Percentiles rank a stretch among this genome's conserved stretches.
These are phyloP conservation scores for Timema cristinae DNA, from an alignment of 2,888 invertebrate species.

Conservation along the genomic window DNA sequence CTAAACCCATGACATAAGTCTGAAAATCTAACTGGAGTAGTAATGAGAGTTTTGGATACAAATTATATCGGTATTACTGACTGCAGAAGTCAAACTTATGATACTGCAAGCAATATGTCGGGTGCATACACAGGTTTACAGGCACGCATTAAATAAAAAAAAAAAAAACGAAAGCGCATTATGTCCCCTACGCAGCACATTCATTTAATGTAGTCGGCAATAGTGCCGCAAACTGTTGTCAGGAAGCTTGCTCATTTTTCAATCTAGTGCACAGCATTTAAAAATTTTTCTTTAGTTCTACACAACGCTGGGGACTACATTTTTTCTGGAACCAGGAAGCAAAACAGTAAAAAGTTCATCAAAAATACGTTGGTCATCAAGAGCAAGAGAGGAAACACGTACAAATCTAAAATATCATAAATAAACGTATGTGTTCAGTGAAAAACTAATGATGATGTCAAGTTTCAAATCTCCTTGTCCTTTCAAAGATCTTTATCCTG, in stretches of 20 bases:
- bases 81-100: conserved; percentile 3
- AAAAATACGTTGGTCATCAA: not conserved
- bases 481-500: no score
- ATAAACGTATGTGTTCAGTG: no score
- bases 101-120: conserved; percentile 2
- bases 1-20: not conserved
- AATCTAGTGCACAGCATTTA: not conserved
- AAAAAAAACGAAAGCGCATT: conserved; percentile 8
- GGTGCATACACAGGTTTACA: not conserved
- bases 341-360: conserved; percentile 1
- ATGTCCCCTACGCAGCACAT: not conserved
- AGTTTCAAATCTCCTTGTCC: no score
- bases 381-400: not conserved
- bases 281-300: not conserved
- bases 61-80: not conserved
- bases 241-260: not conserved
- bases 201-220: not conserved
- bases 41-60: not conserved
- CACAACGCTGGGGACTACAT: not conserved
- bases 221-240: conserved; percentile 12
- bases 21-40: conserved; percentile 1
- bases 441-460: no score
- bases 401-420: not conserved
- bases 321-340: not conserved
- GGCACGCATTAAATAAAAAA: not conserved